These are phyloP conservation scores for Phlogophora meticulosa DNA, from an alignment of 2,888 invertebrate genomes.

Conservation along the genomic window DNA sequence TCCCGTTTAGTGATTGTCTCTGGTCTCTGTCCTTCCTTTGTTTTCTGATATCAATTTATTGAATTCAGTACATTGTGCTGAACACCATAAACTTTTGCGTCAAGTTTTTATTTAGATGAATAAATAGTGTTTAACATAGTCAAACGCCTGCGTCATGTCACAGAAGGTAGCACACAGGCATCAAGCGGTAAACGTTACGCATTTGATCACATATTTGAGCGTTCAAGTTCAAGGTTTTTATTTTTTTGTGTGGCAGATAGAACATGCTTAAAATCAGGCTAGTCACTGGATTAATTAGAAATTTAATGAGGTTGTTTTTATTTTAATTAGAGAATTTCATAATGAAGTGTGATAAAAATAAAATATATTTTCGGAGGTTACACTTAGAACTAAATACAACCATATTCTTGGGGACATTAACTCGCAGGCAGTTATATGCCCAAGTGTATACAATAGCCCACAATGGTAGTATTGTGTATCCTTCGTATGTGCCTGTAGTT, in stretches of 20 bases:
- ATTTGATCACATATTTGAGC: neutral
- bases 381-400: too few species aligned
- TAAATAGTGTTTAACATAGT: too few species aligned
- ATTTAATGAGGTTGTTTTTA: neutral
- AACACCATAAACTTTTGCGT: too few species aligned
- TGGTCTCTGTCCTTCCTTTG: too few species aligned
- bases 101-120: too few species aligned
- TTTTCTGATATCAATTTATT: too few species aligned
- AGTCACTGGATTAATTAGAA: neutral
- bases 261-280: neutral
- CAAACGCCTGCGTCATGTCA: too few species aligned
- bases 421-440: neutral
- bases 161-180: too few species aligned
- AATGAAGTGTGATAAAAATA: neutral
- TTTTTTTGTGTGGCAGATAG: neutral
- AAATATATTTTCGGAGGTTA: too few species aligned
- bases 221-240: constrained; percentile 3
- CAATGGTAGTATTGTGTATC: neutral
- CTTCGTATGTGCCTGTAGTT: neutral
- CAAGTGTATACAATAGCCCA: neutral
- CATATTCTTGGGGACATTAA: neutral
- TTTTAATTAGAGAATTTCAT: neutral
- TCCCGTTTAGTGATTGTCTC: too few species aligned
- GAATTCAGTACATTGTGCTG: too few species aligned
- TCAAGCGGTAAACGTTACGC: neutral